Evolutionary conservation across 2,888 invertebrate species (phyloP), one percentile per base, ranked within the genome.

Genomic region (Cosmia trapezina): DNA sequence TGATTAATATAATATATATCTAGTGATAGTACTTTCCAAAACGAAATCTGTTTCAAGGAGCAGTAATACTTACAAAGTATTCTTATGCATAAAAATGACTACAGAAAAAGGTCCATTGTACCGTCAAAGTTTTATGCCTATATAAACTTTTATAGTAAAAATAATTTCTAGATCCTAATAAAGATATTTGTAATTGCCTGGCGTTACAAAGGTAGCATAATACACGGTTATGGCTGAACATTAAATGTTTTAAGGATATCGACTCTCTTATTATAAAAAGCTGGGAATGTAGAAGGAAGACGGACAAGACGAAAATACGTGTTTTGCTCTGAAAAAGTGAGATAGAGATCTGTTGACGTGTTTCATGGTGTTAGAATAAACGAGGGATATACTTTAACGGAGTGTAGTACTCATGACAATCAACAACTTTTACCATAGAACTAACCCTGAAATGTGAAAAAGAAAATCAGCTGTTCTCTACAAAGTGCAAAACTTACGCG

Each of bases 111-210:
- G 43, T 1, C 37, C 33, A 37, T 19, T 1, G 1, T 45, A 61
- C 7, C 81, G 54, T 65, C 17, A 66, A 76, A 59, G 43, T 70
- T 81, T 76, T 63, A 76, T 56, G 45, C 6, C 28, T 19, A 45
- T 56, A 3, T 59, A 54, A 57, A 63, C 41, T 70, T 81, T 76
- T 59, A 66, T 56, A 22, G 28, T 45, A 45, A 51, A 54, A 63
- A 63, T 59, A 45, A 70, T 76, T 70, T 66, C 53, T 43, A 63
- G 81, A 79, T 79, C 49, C 53, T 51, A 62, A 54, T 79, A 76
- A 81, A 79, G 78, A 79, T 79, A 80, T 51, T 68, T 76, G 19
- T 81, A 70, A 79, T 62, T 45, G 45, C 57, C 6, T 66, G 51
- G 4, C 33, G 22, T 68, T 54, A 81, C 69, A 80, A 80, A 74